Conservation (phyloP, 2,113 vertebrate genomes). For the Trochalopteron elliotii region DNA sequence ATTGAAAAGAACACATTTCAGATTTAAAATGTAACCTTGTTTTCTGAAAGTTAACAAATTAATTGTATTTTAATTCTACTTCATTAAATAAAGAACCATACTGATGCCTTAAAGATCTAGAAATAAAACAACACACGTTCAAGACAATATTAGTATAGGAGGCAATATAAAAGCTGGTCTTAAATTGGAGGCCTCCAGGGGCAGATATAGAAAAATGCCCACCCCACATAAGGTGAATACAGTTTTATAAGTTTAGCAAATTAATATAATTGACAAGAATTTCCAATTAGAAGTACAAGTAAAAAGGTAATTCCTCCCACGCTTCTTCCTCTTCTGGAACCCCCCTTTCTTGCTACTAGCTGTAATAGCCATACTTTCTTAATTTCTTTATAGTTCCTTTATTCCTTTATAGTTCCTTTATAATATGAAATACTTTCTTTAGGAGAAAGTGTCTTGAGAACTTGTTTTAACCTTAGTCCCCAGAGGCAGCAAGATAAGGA, state of each 20-base stretch:
- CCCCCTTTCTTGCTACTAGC: not conserved
- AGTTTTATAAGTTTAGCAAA: not conserved
- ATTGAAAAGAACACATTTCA: not conserved
- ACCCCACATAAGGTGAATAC: not conserved
- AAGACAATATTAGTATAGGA: not conserved
- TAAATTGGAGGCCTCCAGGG: not conserved
- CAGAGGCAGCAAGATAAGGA: not conserved
- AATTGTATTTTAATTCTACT: not conserved
- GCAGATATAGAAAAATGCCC: not conserved
- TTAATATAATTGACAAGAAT: not conserved
- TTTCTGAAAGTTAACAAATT: not conserved
- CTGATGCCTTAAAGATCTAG: not conserved
- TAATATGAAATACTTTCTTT: not conserved
- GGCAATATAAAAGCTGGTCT: not conserved
- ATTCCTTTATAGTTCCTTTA: too few relatives aligned
- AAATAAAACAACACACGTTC: not conserved
- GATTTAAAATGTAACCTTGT: not conserved
- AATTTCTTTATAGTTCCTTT: too few relatives aligned
- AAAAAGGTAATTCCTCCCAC: not conserved
- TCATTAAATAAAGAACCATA: not conserved
- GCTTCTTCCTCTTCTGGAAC: not conserved
- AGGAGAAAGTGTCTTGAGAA: not conserved
- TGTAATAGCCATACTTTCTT: not conserved
- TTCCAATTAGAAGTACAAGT: not conserved
- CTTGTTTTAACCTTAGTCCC: not conserved